These are phyloP conservation scores for Lacanobia wlatinum DNA, from an alignment of 2,888 invertebrate genomes.

Conservation along the genomic window DNA sequence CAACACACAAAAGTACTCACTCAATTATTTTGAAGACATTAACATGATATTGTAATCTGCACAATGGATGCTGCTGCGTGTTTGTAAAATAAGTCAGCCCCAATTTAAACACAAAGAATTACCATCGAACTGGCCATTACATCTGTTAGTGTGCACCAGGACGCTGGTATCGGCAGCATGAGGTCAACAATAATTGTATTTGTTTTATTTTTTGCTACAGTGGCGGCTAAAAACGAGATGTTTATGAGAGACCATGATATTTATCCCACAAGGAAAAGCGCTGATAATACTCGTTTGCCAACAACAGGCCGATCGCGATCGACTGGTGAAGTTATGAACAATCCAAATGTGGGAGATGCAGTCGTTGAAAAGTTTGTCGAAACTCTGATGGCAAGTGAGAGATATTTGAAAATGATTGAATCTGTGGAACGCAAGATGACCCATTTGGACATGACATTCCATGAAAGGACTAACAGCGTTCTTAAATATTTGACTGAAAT, in stretches of 20 bases:
- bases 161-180: constrained; percentile 63
- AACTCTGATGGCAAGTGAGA: constrained; percentile 81
- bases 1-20: constrained; percentile 2
- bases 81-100: constrained; percentile 59
- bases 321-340: neutral
- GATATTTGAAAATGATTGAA: constrained; percentile 82
- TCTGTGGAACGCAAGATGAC: constrained; percentile 78
- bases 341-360: constrained; percentile 67
- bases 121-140: constrained; percentile 51
- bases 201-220: constrained; percentile 43
- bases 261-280: constrained; percentile 33
- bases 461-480: constrained; percentile 79
- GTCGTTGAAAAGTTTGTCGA: constrained; percentile 84
- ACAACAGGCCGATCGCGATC: constrained; percentile 61
- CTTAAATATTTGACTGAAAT: constrained; percentile 81
- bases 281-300: constrained; percentile 39
- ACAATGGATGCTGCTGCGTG: constrained; percentile 62
- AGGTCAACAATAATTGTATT: constrained; percentile 50
- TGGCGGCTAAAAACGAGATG: constrained; percentile 44
- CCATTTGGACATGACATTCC: constrained; percentile 78
- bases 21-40: constrained; percentile 45
- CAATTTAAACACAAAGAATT: constrained; percentile 54
- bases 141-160: constrained; percentile 40
- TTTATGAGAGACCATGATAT: constrained; percentile 30
- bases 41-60: constrained; percentile 70